Base-by-base conservation (phyloP, 1,140 invertebrate species). In the Coptotermes formosanus region DNA sequence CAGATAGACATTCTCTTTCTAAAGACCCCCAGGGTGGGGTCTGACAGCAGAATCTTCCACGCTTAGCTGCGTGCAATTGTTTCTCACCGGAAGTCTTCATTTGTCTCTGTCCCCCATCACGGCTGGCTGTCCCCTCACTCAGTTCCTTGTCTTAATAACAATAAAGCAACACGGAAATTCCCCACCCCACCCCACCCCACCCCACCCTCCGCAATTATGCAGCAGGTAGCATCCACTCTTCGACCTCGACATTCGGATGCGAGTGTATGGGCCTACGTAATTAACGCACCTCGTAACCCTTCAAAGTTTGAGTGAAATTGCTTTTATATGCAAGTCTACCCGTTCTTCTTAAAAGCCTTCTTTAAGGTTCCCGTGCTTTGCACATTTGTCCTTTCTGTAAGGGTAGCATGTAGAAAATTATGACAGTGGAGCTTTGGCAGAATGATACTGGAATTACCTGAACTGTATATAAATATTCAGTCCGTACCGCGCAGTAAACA, bases 111-210 rank as follows among this genome's bases (percentile, higher is more conserved):
- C n/a, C n/a, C n/a, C n/a, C n/a, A n/a, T n/a, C n/a, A n/a, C n/a
- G n/a, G n/a, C n/a, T n/a, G n/a, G n/a, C n/a, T n/a, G n/a, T n/a
- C 64, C 64, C 64, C 64, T 75, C 64, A 12, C 64, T 30, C 64
- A 30, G 64, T 75, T 75, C 64, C 64, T 75, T 75, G 64, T 75
- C 64, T 75, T 75, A 75, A 75, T 75, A 75, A 75, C 64, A 75
- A 75, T 75, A 75, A 55, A 55, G 52, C 14, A 55, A 55, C 19
- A 55, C 52, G 16, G 52, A 48, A 48, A 75, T 7, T 59, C 55
- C 55, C 55, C 55, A 2, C 64, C 9, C 7, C 64, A 30, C 25
- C 52, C 64, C 64, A n/a, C n/a, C n/a, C n/a, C n/a, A n/a, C n/a
- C n/a, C n/a, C n/a, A n/a, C 3, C 52, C 19, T 21, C 19, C 19